These are phyloP conservation scores for Xenopus petersii DNA, from an alignment of 2,797 vertebrate genomes.

Conservation along the genomic window DNA sequence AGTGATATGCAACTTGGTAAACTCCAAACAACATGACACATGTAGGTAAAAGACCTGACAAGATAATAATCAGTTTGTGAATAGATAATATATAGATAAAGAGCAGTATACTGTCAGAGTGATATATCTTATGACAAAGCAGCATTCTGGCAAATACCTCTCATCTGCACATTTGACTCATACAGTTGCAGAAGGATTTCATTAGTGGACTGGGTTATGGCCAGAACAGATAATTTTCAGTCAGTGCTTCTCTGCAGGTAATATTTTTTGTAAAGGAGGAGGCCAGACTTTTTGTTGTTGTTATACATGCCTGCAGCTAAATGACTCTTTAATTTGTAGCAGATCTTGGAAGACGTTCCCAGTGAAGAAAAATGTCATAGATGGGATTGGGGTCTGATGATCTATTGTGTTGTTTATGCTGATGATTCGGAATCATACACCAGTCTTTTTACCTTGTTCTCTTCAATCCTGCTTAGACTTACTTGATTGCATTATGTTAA, in stretches of 20 bases:
- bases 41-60: slow-evolving; percentile 11
- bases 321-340: slow-evolving; percentile 34
- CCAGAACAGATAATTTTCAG: slow-evolving; percentile 42
- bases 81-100: slow-evolving; percentile 22
- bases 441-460: too few species aligned
- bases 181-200: slow-evolving; percentile 36
- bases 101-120: slow-evolving; percentile 25
- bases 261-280: slow-evolving; percentile 40
- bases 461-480: too few species aligned
- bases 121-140: slow-evolving; percentile 33
- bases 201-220: slow-evolving; percentile 28
- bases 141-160: slow-evolving; percentile 32
- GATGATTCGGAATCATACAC: too few species aligned
- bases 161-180: slow-evolving; percentile 13
- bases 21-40: slow-evolving; percentile 13
- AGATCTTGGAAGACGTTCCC: slow-evolving; percentile 26
- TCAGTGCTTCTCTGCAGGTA: slow-evolving; percentile 40
- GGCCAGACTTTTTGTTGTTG: slow-evolving; percentile 33
- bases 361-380: slow-evolving; percentile 9
- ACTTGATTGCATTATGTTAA: too few species aligned
- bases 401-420: not conserved
- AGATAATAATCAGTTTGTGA: slow-evolving; percentile 24
- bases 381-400: not conserved
- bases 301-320: slow-evolving; percentile 39
- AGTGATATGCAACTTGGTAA: slow-evolving; percentile 7